These are phyloP conservation scores for Tridacna gigas DNA, from an alignment of 2,888 invertebrate genomes.

Conservation along the genomic window DNA sequence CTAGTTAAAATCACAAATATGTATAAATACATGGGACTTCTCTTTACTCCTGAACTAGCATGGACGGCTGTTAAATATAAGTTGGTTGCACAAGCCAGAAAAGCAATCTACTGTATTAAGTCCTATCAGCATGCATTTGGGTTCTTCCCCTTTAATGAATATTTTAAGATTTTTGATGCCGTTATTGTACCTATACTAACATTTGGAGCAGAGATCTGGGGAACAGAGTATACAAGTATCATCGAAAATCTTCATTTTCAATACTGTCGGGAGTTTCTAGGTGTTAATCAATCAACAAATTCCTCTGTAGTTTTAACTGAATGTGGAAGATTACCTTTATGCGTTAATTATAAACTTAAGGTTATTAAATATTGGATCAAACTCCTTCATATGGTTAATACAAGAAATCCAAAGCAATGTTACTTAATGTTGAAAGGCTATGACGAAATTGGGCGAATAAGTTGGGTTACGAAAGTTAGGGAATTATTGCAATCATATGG, in stretches of 20 bases:
- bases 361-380: conserved; percentile 7
- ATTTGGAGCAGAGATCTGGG: not conserved
- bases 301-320: not conserved
- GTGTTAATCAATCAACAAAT: conserved; percentile 7
- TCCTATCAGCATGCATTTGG: not conserved
- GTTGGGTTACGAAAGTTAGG: conserved; percentile 26
- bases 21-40: not conserved
- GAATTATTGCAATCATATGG: conserved; percentile 17
- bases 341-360: not conserved
- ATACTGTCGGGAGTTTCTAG: too few relatives aligned
- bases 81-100: conserved; percentile 7
- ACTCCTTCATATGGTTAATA: too few relatives aligned
- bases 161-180: not conserved
- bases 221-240: conserved; percentile 1
- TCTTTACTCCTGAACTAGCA: not conserved
- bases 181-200: not conserved
- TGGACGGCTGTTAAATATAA: not conserved
- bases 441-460: not conserved
- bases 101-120: not conserved
- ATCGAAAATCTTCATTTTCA: not conserved
- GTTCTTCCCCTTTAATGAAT: not conserved
- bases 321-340: conserved; percentile 4
- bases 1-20: not conserved
- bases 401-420: conserved; percentile 2
- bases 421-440: not conserved